Base-by-base conservation (phyloP, 1,140 invertebrate species). In the Lasioglossum baleicum region DNA sequence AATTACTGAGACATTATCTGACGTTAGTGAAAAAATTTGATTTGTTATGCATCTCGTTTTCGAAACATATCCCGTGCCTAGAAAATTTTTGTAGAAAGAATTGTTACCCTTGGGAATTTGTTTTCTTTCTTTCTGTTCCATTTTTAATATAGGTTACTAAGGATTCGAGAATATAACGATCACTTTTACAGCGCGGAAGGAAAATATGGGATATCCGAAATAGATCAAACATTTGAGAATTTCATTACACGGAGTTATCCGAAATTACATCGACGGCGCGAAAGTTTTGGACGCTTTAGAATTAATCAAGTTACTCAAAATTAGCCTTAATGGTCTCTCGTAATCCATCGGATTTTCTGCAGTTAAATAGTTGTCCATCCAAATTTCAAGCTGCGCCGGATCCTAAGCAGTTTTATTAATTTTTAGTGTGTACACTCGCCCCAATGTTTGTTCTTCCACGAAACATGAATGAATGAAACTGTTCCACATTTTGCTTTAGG, bases 331-430 rank as follows among this genome's bases (percentile, higher is more conserved):
- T 73, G 76, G 69, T 53, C 76, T 53, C 76, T 63, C 22, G 68
- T 79, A 79, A 79, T 53, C 76, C 76, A 73, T 79, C 70, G 70
- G 76, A 79, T 79, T 73, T 79, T 79, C 26, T 10, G 44, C 48
- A 56, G 20, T 61, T 51, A 48, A 65, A 22, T 73, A 79, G 69
- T 79, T 73, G 35, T 40, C 48, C 31, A 66, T 51, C 64, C 8
- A 58, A 79, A 79, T 79, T 73, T 73, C 26, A n/a, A 73, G 51
- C 51, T 22, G 51, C 17, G 44, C 6, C 44, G n/a, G 35, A 79
- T 79, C 58, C 70, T 73, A 79, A 73, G 26, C 64, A 73, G 22
- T 56, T 51, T 26, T 26, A 56, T 65, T 8, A 56, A 65, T 73
- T 79, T 79, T 73, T 79, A 73, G 20, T 56, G 17, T 8, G 56